Evolutionary conservation across 1,140 invertebrate species (phyloP).

Genomic region (Drosophila subpulchrella): DNA sequence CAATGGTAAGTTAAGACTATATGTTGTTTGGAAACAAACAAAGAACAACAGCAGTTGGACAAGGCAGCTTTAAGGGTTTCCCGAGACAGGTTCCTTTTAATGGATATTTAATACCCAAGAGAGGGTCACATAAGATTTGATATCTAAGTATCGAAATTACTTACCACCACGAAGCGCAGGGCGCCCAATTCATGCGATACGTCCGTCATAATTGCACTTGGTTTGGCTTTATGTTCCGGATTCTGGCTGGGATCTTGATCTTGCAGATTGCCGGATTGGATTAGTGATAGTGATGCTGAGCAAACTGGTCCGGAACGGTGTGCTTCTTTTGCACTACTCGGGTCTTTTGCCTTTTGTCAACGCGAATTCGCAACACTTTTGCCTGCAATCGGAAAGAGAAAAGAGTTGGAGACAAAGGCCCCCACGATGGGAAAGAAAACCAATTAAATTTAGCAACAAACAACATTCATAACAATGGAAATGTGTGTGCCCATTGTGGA

Average conservation of each 20-base stretch:
- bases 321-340: neutral
- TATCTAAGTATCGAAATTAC: slow-evolving; percentile 21
- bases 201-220: slow-evolving; percentile 66
- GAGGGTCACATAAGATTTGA: neutral
- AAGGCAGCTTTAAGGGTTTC: too few species aligned
- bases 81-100: too few species aligned
- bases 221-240: slow-evolving; percentile 14
- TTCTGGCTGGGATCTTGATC: slow-evolving; percentile 42
- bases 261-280: slow-evolving; percentile 46
- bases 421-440: slow-evolving; percentile 41
- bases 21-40: too few species aligned
- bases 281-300: neutral
- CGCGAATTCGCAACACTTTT: slow-evolving; percentile 24
- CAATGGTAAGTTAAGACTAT: too few species aligned
- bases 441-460: slow-evolving; percentile 51
- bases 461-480: slow-evolving; percentile 46
- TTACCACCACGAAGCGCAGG: slow-evolving; percentile 81
- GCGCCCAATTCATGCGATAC: slow-evolving; percentile 81
- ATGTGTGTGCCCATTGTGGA: slow-evolving; percentile 35
- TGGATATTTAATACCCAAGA: neutral
- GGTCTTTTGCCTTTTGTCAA: neutral
- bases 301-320: slow-evolving; percentile 33
- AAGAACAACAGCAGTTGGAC: too few species aligned
- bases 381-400: slow-evolving; percentile 29
- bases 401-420: slow-evolving; percentile 28